These are phyloP conservation scores for Notiomystis cincta DNA, from an alignment of 2,113 vertebrate genomes.

Conservation along the genomic window DNA sequence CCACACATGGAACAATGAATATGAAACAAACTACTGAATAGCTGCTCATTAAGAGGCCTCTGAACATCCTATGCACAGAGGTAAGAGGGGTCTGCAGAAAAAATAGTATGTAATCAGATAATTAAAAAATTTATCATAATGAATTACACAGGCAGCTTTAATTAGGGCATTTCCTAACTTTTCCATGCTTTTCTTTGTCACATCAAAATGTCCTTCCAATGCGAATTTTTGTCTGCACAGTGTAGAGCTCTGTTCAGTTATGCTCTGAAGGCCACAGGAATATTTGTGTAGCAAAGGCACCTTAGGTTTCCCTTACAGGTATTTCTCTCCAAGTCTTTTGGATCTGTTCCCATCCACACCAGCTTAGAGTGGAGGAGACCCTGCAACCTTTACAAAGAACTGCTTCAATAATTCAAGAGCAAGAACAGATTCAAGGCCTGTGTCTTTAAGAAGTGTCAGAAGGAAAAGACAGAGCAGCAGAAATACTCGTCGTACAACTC, in stretches of 20 bases:
- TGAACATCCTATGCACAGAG: constrained; percentile 47
- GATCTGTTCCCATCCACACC: not conserved
- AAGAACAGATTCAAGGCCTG: not conserved
- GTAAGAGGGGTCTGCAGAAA: constrained; percentile 17
- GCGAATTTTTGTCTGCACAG: not conserved
- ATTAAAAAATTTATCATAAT: constrained; percentile 59
- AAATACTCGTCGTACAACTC: constrained; percentile 67
- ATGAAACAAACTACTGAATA: constrained; percentile 39
- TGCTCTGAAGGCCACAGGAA: not conserved
- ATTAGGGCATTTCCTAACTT: constrained; percentile 45
- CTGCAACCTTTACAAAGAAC: not conserved
- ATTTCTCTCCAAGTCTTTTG: not conserved
- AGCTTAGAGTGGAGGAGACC: not conserved
- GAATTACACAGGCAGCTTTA: constrained; percentile 7
- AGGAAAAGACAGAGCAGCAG: constrained; percentile 53
- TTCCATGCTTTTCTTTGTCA: not conserved
- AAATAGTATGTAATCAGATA: constrained; percentile 24
- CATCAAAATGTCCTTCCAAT: not conserved
- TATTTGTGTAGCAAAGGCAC: not conserved
- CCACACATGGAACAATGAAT: constrained; percentile 65
- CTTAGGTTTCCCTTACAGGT: not conserved
- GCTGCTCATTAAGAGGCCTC: constrained; percentile 33
- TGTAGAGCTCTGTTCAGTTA: not conserved
- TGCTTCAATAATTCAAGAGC: not conserved
- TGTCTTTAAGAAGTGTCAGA: constrained; percentile 48